These are phyloP conservation scores for Drosophila macrothrix DNA, from an alignment of 2,888 invertebrate species.

Conservation along the genomic window DNA sequence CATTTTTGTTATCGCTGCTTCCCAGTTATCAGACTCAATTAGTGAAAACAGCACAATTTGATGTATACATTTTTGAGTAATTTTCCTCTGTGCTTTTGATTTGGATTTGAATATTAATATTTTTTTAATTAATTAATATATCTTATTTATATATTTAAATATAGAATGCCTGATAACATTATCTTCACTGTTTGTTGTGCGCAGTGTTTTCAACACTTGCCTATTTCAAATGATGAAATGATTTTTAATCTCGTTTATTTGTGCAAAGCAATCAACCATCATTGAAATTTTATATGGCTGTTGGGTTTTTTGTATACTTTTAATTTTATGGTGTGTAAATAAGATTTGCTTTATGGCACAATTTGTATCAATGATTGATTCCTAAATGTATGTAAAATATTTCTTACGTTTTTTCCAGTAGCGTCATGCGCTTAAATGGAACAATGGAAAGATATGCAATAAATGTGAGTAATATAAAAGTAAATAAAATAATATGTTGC, in stretches of 20 bases:
- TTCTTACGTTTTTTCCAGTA: constrained; percentile 19
- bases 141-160: no score
- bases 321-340: neutral
- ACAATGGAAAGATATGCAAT: constrained; percentile 15
- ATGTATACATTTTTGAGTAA: constrained; percentile 25
- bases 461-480: constrained; percentile 33
- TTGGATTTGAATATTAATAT: neutral
- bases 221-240: neutral
- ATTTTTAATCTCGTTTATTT: constrained; percentile 1
- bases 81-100: neutral
- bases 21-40: constrained; percentile 13
- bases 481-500: neutral
- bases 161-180: constrained; percentile 2
- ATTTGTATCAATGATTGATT: neutral
- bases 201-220: neutral
- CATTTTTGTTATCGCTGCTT: neutral
- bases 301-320: neutral
- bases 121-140: neutral
- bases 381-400: neutral
- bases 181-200: constrained; percentile 3
- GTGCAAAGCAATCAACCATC: neutral
- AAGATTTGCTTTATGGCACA: neutral
- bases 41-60: constrained; percentile 14
- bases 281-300: neutral
- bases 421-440: neutral